A percentile compares a stretch with the other conserved stretches of the same genome.
Evolutionary conservation across 1,140 invertebrate species (phyloP).

Genomic region (Lycorma delicatula): DNA sequence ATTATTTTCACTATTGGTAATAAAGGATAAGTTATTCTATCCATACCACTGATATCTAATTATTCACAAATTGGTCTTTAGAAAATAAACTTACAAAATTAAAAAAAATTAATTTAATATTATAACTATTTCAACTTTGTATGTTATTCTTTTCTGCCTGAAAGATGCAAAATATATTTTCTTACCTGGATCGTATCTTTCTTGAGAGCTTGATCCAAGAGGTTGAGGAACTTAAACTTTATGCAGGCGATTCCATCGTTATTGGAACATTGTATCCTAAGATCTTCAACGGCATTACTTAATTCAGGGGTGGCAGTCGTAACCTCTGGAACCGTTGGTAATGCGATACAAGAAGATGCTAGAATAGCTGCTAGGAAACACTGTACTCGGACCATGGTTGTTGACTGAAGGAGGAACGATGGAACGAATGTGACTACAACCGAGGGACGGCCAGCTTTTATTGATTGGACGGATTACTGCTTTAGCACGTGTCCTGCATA

Average conservation of each 20-base stretch:
- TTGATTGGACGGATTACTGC: no score
- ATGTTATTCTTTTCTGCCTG: not conserved
- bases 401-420: not conserved
- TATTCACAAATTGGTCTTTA: no score
- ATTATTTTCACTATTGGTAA: no score
- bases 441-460: not conserved
- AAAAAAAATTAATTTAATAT: not conserved
- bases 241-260: slow-evolving; percentile 71
- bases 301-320: slow-evolving; percentile 31
- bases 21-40: no score
- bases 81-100: not conserved
- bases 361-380: no score
- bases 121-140: not conserved
- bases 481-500: no score
- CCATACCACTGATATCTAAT: no score
- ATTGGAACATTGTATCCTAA: slow-evolving; percentile 58
- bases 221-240: slow-evolving; percentile 67
- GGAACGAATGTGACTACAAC: not conserved
- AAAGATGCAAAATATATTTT: slow-evolving; percentile 10
- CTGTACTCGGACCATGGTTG: not conserved
- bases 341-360: no score
- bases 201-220: slow-evolving; percentile 65
- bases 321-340: no score
- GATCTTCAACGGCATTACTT: slow-evolving; percentile 61
- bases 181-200: slow-evolving; percentile 66